Evolutionary conservation across 1,140 invertebrate species (phyloP).

Genomic region (Patella vulgata): DNA sequence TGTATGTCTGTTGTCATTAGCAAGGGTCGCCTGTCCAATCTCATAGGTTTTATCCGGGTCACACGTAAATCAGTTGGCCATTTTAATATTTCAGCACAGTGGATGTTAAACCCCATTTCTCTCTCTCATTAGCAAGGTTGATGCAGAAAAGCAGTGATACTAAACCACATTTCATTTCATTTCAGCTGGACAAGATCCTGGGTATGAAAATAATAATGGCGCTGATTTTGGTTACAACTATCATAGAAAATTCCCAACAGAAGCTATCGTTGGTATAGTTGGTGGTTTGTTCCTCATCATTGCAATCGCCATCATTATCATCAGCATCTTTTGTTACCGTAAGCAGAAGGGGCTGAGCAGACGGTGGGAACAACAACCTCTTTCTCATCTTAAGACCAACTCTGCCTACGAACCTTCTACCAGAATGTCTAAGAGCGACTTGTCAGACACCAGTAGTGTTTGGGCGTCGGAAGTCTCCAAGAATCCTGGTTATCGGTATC

Average conservation of each 20-base stretch:
- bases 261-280: conserved; percentile 40
- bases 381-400: conserved; percentile 28
- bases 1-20: too few relatives aligned
- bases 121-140: too few relatives aligned
- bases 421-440: conserved; percentile 3
- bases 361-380: conserved; percentile 31
- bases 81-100: too few relatives aligned
- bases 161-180: conserved; percentile 15
- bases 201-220: conserved; percentile 31
- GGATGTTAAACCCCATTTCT: too few relatives aligned
- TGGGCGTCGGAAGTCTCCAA: conserved; percentile 20
- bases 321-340: conserved; percentile 30
- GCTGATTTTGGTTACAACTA: conserved; percentile 21
- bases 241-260: conserved; percentile 30
- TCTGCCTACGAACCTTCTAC: conserved; percentile 2
- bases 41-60: too few relatives aligned
- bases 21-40: too few relatives aligned
- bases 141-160: too few relatives aligned
- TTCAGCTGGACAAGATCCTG: conserved; percentile 32
- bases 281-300: conserved; percentile 36
- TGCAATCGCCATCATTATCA: conserved; percentile 27
- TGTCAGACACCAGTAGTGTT: conserved; percentile 5
- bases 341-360: conserved; percentile 33
- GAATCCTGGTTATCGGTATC: conserved; percentile 2
- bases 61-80: too few relatives aligned